Evolutionary conservation across 1,140 invertebrate species (phyloP).

Genomic region (Drosophila busckii): DNA sequence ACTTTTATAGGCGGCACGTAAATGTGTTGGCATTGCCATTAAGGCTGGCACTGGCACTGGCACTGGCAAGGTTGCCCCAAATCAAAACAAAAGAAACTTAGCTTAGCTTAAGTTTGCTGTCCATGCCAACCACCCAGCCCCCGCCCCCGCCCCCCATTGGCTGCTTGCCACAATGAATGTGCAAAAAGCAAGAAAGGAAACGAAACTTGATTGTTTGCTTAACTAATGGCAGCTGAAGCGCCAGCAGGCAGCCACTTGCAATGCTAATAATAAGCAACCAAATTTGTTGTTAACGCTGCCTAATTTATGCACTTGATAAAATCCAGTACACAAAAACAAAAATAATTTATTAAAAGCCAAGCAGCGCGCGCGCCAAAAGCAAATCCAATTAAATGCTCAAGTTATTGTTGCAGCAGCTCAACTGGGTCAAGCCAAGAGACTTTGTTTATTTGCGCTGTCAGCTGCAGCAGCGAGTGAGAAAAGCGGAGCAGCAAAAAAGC

Average conservation of each 20-base stretch:
- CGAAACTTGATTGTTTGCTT: conserved; percentile 56
- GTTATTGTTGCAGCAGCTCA: not conserved
- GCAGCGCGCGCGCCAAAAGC: no score
- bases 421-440: no score
- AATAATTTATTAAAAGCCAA: conserved; percentile 56
- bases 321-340: not conserved
- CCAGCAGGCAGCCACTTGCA: conserved; percentile 14
- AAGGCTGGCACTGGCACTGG: conserved; percentile 63
- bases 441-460: no score
- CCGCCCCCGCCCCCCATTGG: no score
- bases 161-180: conserved; percentile 4
- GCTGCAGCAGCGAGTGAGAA: no score
- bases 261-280: conserved; percentile 35
- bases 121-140: no score
- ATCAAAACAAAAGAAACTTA: conserved; percentile 19
- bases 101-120: no score
- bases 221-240: conserved; percentile 55
- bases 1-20: conserved; percentile 52
- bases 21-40: conserved; percentile 67
- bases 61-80: conserved; percentile 52
- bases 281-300: conserved; percentile 12
- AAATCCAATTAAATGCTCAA: conserved; percentile 1
- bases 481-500: no score
- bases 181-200: not conserved
- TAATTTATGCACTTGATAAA: not conserved